Percentiles rank a stretch among this genome's conserved stretches.
phyloP scores from a whole-genome alignment of 2,113 vertebrate species.

The Tricholaema leucomelas region DNA sequence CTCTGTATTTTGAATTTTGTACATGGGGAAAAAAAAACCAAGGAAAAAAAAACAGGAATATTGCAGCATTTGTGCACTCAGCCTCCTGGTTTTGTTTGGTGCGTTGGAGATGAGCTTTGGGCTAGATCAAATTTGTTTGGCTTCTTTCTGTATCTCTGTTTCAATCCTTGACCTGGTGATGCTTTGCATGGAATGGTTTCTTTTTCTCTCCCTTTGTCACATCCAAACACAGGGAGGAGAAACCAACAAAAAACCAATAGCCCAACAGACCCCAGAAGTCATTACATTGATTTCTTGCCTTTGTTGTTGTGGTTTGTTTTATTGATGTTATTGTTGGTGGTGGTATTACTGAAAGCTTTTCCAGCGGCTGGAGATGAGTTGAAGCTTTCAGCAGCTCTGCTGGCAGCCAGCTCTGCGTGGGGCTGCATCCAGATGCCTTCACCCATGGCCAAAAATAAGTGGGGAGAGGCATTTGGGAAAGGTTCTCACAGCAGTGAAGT shows the following conservation, averaged over 20 bases:
- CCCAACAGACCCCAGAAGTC: not conserved
- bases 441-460: fast-evolving
- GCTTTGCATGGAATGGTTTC: not conserved
- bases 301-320: not conserved
- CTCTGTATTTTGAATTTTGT: not conserved
- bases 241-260: not conserved
- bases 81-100: not conserved
- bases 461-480: not conserved
- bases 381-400: not conserved
- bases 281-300: not conserved
- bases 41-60: not conserved
- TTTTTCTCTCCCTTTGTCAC: not conserved
- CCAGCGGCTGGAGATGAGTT: not conserved
- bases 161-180: not conserved
- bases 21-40: not conserved
- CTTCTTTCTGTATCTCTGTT: not conserved
- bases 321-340: not conserved
- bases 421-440: not conserved
- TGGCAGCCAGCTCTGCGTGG: not conserved
- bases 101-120: constrained; percentile 20
- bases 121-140: constrained; percentile 64
- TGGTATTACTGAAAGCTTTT: not conserved
- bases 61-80: constrained; percentile 8
- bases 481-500: not conserved
- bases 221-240: not conserved